These are phyloP conservation scores for Noturus placidus DNA, from an alignment of 2,113 vertebrate species.

Conservation along the genomic window DNA sequence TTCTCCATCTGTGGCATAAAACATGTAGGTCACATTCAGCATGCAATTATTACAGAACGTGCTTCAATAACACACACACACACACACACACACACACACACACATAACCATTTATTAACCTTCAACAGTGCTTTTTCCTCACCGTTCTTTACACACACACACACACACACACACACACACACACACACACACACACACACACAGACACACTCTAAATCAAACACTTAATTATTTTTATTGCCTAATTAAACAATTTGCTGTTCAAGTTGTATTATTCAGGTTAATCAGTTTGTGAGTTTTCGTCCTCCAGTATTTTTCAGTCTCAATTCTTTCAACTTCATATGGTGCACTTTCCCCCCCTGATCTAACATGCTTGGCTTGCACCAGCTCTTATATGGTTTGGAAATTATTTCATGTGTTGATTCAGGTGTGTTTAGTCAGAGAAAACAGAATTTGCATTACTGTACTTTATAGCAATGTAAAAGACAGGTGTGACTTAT, in stretches of 20 bases:
- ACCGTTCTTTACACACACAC: constrained; percentile 10
- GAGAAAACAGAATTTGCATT: neutral
- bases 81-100: neutral
- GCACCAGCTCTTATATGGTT: neutral
- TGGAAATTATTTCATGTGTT: neutral
- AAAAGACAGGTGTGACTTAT: neutral
- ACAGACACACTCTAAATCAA: neutral
- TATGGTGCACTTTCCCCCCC: neutral
- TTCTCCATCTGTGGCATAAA: constrained; percentile 46
- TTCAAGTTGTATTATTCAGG: neutral
- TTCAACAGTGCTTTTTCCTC: constrained; percentile 30
- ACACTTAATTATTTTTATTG: too few relatives aligned
- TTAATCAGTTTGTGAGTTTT: neutral
- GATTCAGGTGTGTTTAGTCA: neutral
- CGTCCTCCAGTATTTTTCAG: neutral
- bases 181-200: neutral
- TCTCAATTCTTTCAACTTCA: neutral
- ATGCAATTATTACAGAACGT: constrained; percentile 28
- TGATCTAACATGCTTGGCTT: neutral
- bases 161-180: constrained; percentile 14
- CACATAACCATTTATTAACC: constrained; percentile 33
- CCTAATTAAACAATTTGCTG: neutral
- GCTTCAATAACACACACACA: constrained; percentile 18
- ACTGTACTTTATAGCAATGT: neutral
- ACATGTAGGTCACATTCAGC: constrained; percentile 49